Evolutionary conservation across 2,888 invertebrate species (phyloP), one percentile per base, ranked within the genome.

Genomic region (Zhuqinia jingwanae): DNA sequence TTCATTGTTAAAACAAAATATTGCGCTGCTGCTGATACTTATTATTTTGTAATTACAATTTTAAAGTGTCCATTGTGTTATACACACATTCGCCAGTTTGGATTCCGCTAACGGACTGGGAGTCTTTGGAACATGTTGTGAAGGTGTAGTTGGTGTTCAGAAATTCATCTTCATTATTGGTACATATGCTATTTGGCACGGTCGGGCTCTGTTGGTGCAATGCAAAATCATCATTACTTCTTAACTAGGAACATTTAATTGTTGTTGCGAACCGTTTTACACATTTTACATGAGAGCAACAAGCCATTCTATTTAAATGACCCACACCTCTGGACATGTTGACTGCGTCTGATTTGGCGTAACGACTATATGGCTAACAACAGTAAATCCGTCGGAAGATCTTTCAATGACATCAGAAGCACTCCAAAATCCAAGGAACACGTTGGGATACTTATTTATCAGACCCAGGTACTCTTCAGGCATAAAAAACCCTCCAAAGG

Each of bases 401-500:
- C 87, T 78, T 36, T 89, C 87, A 47, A 89, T 85, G 0, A 89
- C 87, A 63, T 89, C 89, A 8, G 88, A 87, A 27, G 89, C 89
- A 80, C 89, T 88, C 85, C 88, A 89, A 63, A 88, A 89, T 56
- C 27, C 53, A 42, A 88, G 89, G 68, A 79, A 89, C 5, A 89
- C 79, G 22, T 81, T 87, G 27, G 89, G 88, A 58, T 89, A 89
- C 50, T 89, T 88, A 30, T 75, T 45, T 11, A 78, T 73, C 2
- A 89, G 25, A 15, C 70, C 17, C 56, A 70, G 27, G 1, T 76
- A 68, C 53, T 88, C 88, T 56, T 89, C 88, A 1, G 88, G 88
- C 89, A 88, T 89, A 30, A 88, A 89, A 85, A 89, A 89, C 45
- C 89, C 89, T 22, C 89, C 89, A 79, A 88, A 89, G 0, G 89